Percentiles rank a stretch among this genome's conserved stretches.
These are phyloP conservation scores for Molanna angustata DNA, from an alignment of 2,888 invertebrate genomes.

Conservation along the genomic window DNA sequence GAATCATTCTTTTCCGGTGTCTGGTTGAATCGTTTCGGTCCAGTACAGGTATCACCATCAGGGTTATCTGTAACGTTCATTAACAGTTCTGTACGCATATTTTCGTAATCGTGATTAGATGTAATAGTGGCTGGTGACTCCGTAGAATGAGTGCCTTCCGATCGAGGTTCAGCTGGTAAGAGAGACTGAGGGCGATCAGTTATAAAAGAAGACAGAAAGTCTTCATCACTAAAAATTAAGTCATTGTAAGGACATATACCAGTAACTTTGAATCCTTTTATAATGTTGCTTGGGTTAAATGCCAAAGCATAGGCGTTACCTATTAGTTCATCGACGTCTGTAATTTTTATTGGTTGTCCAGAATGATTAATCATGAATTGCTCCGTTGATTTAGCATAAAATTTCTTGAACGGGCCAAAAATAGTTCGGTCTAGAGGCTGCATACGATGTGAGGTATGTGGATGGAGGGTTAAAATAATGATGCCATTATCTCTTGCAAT, in stretches of 20 bases:
- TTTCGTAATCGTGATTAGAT: too few relatives aligned
- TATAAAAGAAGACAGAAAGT: too few relatives aligned
- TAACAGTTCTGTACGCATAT: too few relatives aligned
- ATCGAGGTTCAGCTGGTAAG: too few relatives aligned
- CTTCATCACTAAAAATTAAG: not conserved
- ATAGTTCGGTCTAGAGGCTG: constrained; percentile 6
- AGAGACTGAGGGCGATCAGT: too few relatives aligned
- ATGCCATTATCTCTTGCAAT: not conserved
- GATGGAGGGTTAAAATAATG: constrained; percentile 4
- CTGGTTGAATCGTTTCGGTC: too few relatives aligned
- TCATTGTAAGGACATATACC: not conserved
- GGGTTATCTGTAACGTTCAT: too few relatives aligned
- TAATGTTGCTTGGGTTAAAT: not conserved
- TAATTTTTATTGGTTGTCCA: not conserved
- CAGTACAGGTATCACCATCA: too few relatives aligned
- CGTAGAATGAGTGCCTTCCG: too few relatives aligned
- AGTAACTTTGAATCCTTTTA: not conserved
- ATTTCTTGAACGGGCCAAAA: not conserved
- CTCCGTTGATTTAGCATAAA: not conserved
- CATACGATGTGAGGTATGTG: not conserved
- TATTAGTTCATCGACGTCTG: not conserved
- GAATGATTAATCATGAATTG: not conserved
- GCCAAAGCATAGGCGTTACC: not conserved
- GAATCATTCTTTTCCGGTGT: too few relatives aligned
- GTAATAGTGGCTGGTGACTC: too few relatives aligned